Conservation (phyloP, 1,140 invertebrate genomes). For the Aphelenchoides fujianensis region DNA sequence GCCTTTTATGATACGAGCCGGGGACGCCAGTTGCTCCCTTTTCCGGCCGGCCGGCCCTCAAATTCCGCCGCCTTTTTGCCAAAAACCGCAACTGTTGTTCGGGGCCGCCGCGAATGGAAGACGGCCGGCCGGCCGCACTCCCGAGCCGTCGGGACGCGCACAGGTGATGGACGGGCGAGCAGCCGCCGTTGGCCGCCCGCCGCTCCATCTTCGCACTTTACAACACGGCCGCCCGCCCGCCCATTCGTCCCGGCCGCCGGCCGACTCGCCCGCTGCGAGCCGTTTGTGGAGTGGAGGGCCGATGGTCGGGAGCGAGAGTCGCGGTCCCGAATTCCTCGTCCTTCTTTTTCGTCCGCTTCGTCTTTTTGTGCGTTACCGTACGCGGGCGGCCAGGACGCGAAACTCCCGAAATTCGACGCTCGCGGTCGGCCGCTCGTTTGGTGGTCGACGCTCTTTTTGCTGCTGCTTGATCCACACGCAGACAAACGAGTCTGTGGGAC, state of each 20-base stretch:
- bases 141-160: background rate
- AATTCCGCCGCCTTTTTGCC: background rate
- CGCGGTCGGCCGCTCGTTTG: too few species aligned
- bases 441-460: too few species aligned
- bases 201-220: background rate
- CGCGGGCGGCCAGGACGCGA: background rate
- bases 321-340: too few species aligned
- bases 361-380: too few species aligned
- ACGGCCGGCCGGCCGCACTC: too few species aligned
- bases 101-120: background rate
- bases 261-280: too few species aligned
- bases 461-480: too few species aligned
- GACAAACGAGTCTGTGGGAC: too few species aligned
- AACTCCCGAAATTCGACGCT: background rate
- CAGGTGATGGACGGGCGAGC: background rate
- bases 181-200: background rate
- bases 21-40: slow-evolving; percentile 11
- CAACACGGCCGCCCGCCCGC: background rate
- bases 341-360: too few species aligned
- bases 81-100: slow-evolving; percentile 2
- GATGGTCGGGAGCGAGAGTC: too few species aligned
- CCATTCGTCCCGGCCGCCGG: too few species aligned
- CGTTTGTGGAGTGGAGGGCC: too few species aligned
- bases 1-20: slow-evolving; percentile 11
- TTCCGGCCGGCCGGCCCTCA: background rate